These are phyloP conservation scores for Sericinus montela DNA, from an alignment of 2,888 invertebrate genomes.

Conservation along the genomic window DNA sequence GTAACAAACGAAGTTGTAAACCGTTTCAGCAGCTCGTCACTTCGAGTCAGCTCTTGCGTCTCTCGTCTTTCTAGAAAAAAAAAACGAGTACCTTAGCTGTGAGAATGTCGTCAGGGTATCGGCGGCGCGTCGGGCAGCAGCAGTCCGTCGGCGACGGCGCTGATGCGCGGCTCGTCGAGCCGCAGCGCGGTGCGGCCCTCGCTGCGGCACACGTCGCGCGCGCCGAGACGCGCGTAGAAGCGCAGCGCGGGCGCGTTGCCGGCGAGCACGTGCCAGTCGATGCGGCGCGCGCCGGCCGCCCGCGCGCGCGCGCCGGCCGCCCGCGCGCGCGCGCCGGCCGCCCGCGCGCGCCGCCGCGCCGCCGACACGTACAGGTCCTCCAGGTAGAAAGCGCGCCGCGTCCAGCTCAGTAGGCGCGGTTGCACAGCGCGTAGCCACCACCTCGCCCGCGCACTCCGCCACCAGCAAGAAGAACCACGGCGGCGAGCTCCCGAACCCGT, in stretches of 20 bases:
- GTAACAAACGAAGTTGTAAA: too few species aligned
- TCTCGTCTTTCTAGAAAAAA: too few species aligned
- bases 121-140: conserved; percentile 16
- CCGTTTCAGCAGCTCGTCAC: too few species aligned
- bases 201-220: conserved; percentile 52
- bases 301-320: conserved; percentile 35
- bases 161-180: conserved; percentile 46
- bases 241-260: conserved; percentile 87
- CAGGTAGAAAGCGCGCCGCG: conserved; percentile 87
- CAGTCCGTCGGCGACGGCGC: conserved; percentile 31
- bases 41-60: too few species aligned
- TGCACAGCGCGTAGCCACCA: conserved; percentile 88
- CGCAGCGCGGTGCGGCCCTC: conserved; percentile 62
- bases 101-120: neutral
- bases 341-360: conserved; percentile 77
- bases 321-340: conserved; percentile 81
- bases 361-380: conserved; percentile 92
- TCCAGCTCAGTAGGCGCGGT: conserved; percentile 91
- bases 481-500: conserved; percentile 82
- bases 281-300: conserved; percentile 74
- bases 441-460: conserved; percentile 55
- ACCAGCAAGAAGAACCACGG: conserved; percentile 83
- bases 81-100: too few species aligned
- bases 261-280: conserved; percentile 88
- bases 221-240: conserved; percentile 88